Percentiles rank a stretch among this genome's conserved stretches.
phyloP scores from a whole-genome alignment of 2,113 vertebrate genomes.

The Pelodiscus sinensis region DNA sequence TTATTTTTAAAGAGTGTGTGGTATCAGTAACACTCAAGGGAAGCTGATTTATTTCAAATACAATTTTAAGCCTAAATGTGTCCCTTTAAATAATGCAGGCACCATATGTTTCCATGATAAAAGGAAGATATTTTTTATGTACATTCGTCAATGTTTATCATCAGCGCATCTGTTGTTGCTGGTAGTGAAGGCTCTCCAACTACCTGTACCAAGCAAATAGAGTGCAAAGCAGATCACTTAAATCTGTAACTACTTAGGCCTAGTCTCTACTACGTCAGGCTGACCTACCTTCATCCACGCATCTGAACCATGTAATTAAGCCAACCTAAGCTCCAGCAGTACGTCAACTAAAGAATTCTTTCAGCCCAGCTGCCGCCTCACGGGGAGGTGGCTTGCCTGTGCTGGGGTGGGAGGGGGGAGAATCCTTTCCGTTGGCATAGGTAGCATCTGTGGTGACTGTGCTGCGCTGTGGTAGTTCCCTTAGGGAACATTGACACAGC shows the following conservation, averaged over 20 bases:
- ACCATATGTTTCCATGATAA: background rate
- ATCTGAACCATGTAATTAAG: background rate
- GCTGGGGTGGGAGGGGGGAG: too few relatives aligned
- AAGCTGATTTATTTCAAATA: background rate
- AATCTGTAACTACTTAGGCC: rapidly evolving
- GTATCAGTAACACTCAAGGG: background rate
- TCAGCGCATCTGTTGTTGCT: background rate
- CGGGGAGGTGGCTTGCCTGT: background rate
- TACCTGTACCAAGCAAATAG: background rate
- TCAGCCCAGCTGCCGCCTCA: background rate
- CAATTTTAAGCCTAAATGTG: background rate
- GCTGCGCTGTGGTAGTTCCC: background rate
- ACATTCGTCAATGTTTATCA: background rate
- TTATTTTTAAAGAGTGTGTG: background rate
- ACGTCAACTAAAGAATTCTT: background rate
- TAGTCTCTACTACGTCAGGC: background rate
- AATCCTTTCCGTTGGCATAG: too few relatives aligned
- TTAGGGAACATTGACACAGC: too few relatives aligned
- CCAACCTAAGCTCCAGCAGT: background rate
- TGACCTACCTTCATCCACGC: background rate
- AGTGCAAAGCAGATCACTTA: rapidly evolving
- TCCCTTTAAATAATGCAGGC: background rate
- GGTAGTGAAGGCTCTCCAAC: background rate
- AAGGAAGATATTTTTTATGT: background rate
- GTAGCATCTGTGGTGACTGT: background rate